Evolutionary conservation across 2,888 invertebrate species (phyloP).

Genomic region (Caenorhabditis panamensis): DNA sequence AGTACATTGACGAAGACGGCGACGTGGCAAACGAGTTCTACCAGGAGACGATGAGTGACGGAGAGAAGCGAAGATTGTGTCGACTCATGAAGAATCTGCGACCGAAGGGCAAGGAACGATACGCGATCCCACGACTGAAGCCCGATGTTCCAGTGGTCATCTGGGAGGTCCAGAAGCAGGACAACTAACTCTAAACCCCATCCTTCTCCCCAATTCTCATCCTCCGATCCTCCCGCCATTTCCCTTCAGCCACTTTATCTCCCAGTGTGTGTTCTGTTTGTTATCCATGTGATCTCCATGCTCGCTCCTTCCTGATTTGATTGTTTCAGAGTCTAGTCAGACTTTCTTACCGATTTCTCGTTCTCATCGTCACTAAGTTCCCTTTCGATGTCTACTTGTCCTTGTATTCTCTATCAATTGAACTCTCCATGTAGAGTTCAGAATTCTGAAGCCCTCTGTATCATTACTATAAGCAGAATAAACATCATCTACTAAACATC

Average conservation of each 20-base stretch:
- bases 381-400: background rate
- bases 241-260: constrained; percentile 2
- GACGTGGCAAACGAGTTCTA: constrained; percentile 84
- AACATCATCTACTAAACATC: no score
- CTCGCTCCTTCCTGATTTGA: no score
- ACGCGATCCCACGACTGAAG: constrained; percentile 65
- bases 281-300: constrained; percentile 14
- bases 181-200: background rate
- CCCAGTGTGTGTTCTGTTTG: constrained; percentile 13
- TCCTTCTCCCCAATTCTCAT: background rate
- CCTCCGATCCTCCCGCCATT: background rate
- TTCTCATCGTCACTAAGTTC: background rate
- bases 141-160: constrained; percentile 68
- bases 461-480: no score
- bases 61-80: constrained; percentile 54
- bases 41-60: constrained; percentile 81
- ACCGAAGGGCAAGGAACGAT: constrained; percentile 69
- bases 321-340: background rate
- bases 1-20: constrained; percentile 84
- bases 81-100: constrained; percentile 61
- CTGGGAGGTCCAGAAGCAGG: constrained; percentile 50
- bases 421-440: no score
- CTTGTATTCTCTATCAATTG: background rate
- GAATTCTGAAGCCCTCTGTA: background rate
- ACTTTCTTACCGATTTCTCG: background rate